phyloP scores from a whole-genome alignment of 2,113 vertebrate genomes.

The Xiphophorus maculatus region DNA sequence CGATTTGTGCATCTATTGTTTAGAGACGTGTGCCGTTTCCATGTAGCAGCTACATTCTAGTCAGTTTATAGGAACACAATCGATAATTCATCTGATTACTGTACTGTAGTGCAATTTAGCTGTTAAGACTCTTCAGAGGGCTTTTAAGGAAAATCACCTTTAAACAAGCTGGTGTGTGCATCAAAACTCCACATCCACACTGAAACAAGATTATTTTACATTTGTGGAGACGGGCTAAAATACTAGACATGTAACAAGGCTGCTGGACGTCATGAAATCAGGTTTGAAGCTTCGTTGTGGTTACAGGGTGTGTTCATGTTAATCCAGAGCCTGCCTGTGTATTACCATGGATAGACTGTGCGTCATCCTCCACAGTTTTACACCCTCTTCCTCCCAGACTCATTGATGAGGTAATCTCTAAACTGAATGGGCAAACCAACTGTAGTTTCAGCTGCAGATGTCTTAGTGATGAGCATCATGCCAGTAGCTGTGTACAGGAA shows the following conservation, averaged over 20 bases:
- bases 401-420: slow-evolving; percentile 72
- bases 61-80: slow-evolving; percentile 34
- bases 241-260: neutral
- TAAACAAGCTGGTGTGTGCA: neutral
- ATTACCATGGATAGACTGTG: slow-evolving; percentile 61
- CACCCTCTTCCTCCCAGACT: slow-evolving; percentile 55
- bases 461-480: slow-evolving; percentile 25
- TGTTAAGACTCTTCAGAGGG: slow-evolving; percentile 21
- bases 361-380: slow-evolving; percentile 60
- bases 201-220: neutral
- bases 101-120: slow-evolving; percentile 27
- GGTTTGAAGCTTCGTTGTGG: slow-evolving; percentile 21
- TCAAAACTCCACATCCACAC: slow-evolving; percentile 1
- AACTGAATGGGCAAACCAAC: slow-evolving; percentile 53
- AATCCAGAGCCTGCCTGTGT: slow-evolving; percentile 23
- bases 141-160: slow-evolving; percentile 22
- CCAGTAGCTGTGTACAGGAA: neutral
- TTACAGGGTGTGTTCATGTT: slow-evolving; percentile 44
- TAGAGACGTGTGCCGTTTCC: slow-evolving; percentile 32
- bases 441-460: slow-evolving; percentile 30
- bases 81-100: slow-evolving; percentile 60
- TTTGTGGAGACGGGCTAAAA: neutral
- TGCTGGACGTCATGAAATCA: neutral
- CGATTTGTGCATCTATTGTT: too few species aligned
- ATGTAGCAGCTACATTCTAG: slow-evolving; percentile 23